phyloP scores from a whole-genome alignment of 2,113 vertebrate genomes.

The Oreotrochilus melanogaster region DNA sequence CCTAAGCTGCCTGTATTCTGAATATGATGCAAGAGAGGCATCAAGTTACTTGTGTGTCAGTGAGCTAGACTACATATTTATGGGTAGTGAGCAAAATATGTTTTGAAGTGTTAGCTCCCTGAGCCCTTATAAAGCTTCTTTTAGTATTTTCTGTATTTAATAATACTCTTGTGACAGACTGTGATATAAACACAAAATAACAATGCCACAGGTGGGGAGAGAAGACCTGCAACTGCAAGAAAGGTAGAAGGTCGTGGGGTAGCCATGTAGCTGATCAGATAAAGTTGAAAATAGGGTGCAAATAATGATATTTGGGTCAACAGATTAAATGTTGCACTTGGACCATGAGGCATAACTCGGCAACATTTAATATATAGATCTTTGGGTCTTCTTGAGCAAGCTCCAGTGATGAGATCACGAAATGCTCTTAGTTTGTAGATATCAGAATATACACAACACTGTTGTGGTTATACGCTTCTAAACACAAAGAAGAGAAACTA shows the following conservation, averaged over 20 bases:
- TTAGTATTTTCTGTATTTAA: not conserved
- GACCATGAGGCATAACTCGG: not conserved
- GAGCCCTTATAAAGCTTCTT: not conserved
- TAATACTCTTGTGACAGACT: not conserved
- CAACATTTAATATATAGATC: not conserved
- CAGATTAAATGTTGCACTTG: not conserved
- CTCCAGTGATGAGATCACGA: not conserved
- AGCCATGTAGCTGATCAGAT: not conserved
- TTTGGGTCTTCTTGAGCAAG: not conserved
- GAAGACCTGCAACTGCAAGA: not conserved
- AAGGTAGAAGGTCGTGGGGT: not conserved
- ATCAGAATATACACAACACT: not conserved
- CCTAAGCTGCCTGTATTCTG: not conserved
- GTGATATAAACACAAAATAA: not conserved
- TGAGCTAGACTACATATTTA: not conserved
- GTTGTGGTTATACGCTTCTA: not conserved
- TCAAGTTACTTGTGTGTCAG: not conserved
- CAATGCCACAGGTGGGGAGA: not conserved
- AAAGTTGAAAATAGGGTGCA: not conserved
- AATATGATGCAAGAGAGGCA: not conserved
- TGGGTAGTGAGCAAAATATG: not conserved
- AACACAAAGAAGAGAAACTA: not conserved
- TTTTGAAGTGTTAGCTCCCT: not conserved
- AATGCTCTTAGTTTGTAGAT: not conserved
- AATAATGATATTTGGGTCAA: not conserved